Base-by-base conservation (phyloP, 2,113 vertebrate species). In the Jacana jacana region DNA sequence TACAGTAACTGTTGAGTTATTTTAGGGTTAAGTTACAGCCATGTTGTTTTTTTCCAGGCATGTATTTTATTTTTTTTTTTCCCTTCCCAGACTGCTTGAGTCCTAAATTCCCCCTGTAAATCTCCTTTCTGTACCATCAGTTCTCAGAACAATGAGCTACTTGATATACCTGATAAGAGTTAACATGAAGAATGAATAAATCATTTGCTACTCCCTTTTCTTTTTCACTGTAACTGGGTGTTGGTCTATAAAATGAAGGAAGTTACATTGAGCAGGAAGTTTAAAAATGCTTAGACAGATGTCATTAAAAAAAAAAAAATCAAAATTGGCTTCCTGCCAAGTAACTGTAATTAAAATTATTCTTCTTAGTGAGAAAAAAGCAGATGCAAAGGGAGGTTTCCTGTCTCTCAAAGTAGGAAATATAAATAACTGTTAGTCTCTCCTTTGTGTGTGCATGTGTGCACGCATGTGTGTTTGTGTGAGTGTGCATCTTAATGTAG, bases 331-430 rank as follows among this genome's bases (percentile, higher is more conserved):
- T 81, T 95, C 73, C 92, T 96, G 94, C 94, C 97, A 97, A 94
- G 78, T 76, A 68, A 65, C 89, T 97, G 93, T 93, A 97, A 97
- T 97, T 97, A 97, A 96, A 97, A 96, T 97, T 96, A 93, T 95
- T 97, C 83, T 95, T 95, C 83, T 93, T 86, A 91, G 91, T 86
- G 89, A 95, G 93, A 96, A 95, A 96, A 97, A 97, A 95, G 85
- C 89, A 95, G 89, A 97, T 96, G 95, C 92, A 96, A 93, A 94
- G 81, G 94, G 93, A 96, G 89, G 71, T 90, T 97, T 96, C 95
- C 96, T 96, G 95, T 96, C 95, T 97, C 92, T 89, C 84, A 76
- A 61, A 97, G 86, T 93, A 95, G 84, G 92, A 94, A 97, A 95
- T 92, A 95, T 81, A 96, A 97, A 94, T 96, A 94, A 92, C 89